Percentiles rank a stretch among this genome's conserved stretches.
Evolutionary conservation across 1,140 invertebrate species (phyloP).

Genomic region (Meloidogyne chitwoodi): DNA sequence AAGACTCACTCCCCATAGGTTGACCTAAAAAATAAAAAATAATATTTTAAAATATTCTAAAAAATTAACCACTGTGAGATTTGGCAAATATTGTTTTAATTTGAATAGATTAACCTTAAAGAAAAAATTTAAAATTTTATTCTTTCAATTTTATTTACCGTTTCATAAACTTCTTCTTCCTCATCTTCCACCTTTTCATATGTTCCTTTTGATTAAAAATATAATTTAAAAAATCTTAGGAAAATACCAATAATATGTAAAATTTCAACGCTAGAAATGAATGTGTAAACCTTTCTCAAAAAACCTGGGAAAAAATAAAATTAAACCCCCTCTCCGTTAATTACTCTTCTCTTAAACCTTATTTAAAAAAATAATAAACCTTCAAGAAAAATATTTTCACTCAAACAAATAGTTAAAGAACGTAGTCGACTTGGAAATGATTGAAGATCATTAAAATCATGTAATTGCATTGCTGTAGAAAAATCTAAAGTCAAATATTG

Average conservation of each 20-base stretch:
- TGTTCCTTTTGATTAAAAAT: conserved; percentile 71
- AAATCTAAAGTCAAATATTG: conserved; percentile 77
- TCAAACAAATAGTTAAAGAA: conserved; percentile 93
- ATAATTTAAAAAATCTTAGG: neutral
- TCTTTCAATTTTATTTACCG: conserved; percentile 69
- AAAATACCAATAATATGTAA: conserved; percentile 86
- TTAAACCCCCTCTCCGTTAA: neutral
- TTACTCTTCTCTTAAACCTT: neutral
- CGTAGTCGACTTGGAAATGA: conserved; percentile 94
- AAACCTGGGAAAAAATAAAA: conserved; percentile 65
- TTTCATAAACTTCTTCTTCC: conserved; percentile 98
- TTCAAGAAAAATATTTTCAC: conserved; percentile 99
- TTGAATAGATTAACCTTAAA: conserved; percentile 81
- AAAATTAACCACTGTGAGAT: conserved; percentile 86
- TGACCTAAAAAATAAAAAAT: neutral
- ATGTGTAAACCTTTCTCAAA: conserved; percentile 99
- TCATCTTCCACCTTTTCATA: conserved; percentile 94
- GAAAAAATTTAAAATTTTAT: neutral
- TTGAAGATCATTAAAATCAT: conserved; percentile 93
- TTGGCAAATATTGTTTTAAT: conserved; percentile 88
- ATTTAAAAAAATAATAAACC: conserved; percentile 64
- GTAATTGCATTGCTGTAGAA: conserved; percentile 70
- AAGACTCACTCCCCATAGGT: neutral
- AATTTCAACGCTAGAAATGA: conserved; percentile 93
- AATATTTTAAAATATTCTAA: conserved; percentile 61